Evolutionary conservation across 2,113 vertebrate species (phyloP).

Genomic region (Plecturocebus donacophilus): DNA sequence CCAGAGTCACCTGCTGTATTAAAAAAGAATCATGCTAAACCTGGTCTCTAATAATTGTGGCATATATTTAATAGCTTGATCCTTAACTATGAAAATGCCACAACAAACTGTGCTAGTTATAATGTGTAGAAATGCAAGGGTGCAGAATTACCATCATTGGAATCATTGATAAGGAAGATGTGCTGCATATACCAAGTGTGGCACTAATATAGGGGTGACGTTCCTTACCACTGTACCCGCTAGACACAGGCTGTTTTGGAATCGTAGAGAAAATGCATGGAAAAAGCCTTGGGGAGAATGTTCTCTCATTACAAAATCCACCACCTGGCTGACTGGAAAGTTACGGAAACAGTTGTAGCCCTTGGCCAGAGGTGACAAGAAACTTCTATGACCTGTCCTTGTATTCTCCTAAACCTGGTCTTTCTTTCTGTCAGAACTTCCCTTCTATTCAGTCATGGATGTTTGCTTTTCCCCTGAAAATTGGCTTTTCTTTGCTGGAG

Average conservation of each 20-base stretch:
- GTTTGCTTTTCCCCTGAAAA: background rate
- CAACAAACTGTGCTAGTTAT: background rate
- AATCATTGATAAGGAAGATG: background rate
- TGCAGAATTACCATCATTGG: background rate
- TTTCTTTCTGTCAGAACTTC: background rate
- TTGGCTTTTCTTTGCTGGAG: background rate
- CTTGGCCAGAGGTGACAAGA: background rate
- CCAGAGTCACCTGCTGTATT: background rate
- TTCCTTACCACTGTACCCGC: background rate
- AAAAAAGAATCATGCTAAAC: background rate
- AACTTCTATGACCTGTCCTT: background rate
- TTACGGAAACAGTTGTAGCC: background rate
- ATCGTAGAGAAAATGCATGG: background rate
- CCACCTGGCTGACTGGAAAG: background rate
- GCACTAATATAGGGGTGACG: background rate
- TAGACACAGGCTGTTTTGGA: background rate
- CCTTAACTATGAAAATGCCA: background rate
- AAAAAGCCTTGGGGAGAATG: background rate
- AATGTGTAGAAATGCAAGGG: no score
- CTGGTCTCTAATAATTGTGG: background rate
- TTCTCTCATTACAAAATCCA: background rate
- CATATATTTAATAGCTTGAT: conserved; percentile 3
- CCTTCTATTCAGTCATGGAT: background rate
- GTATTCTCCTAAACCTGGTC: background rate
- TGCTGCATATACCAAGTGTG: background rate